Evolutionary conservation across 2,888 invertebrate genomes (phyloP).

Genomic region (Ophion ventricosus): DNA sequence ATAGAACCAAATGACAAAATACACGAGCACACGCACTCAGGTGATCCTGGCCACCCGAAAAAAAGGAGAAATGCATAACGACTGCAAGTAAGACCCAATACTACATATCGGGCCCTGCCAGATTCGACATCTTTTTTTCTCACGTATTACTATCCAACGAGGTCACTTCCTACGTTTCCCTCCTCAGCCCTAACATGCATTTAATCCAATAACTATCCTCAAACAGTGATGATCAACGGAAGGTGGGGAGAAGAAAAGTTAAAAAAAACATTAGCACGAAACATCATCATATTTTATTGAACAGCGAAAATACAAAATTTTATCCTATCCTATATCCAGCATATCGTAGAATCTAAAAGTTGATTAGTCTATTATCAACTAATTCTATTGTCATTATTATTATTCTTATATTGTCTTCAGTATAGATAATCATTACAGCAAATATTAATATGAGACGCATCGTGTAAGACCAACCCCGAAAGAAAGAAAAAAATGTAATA

Average conservation of each 20-base stretch:
- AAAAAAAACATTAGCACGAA: conserved; percentile 38
- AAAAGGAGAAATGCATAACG: conserved; percentile 16
- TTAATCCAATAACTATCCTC: neutral
- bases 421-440: conserved; percentile 46
- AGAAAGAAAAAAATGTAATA: conserved; percentile 4
- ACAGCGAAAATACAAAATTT: conserved; percentile 41
- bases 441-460: conserved; percentile 33
- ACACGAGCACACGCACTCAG: conserved; percentile 39
- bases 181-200: conserved; percentile 9
- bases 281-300: conserved; percentile 38
- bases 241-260: conserved; percentile 10
- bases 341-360: conserved; percentile 54
- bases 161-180: conserved; percentile 45
- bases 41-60: conserved; percentile 49
- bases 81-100: conserved; percentile 36
- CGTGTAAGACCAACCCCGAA: conserved; percentile 9
- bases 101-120: conserved; percentile 58
- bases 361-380: conserved; percentile 57
- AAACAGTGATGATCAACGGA: neutral
- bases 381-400: conserved; percentile 40
- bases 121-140: conserved; percentile 43
- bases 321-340: conserved; percentile 21
- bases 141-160: conserved; percentile 35
- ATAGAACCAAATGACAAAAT: conserved; percentile 12
- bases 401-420: conserved; percentile 18